Evolutionary conservation across 2,888 invertebrate species (phyloP), one percentile per base, ranked within the genome.

Genomic region (Lepidochrysops patricia): DNA sequence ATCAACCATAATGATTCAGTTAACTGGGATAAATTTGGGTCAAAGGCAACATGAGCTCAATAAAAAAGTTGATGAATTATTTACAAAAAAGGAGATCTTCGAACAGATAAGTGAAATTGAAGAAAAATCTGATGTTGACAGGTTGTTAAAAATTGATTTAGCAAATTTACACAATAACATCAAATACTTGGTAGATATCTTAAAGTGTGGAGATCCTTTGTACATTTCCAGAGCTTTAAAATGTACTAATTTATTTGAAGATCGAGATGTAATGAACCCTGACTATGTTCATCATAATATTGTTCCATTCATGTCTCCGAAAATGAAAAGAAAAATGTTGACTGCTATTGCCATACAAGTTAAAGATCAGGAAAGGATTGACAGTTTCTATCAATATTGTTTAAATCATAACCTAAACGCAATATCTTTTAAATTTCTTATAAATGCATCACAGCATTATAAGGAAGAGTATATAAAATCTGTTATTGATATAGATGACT

Each of bases 61-160:
- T 19, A 43, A 43, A 52, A 63, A 61, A 60, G 66, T 69, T 2
- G 43, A 48, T 29, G 64, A 67, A 61, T 37, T 64, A 26, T 57
- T 61, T 32, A 50, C 60, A 15, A 52, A 64, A 43, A 60, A 64
- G 57, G 43, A 58, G 6, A 56, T 60, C 26, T 77, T 82, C 58
- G 61, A 76, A 29, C 43, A 70, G 25, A 60, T 79, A 4, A 70
- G 72, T 64, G 58, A 63, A 13, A 62, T 67, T 48, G 35, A 60
- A 2, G 76, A 75, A 54, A 61, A 64, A n/a, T 67, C 72, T 5
- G 84, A 84, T 65, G 57, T 77, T 2, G 82, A 84, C 52, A 77
- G 67, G 34, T 60, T 85, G 1, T 84, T 74, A 61, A 79, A 80
- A 68, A 84, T 85, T 34, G 80, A 80, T 66, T 62, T 85, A 4